Conservation (phyloP, 2,888 invertebrate genomes). For the Tipula helvola region DNA sequence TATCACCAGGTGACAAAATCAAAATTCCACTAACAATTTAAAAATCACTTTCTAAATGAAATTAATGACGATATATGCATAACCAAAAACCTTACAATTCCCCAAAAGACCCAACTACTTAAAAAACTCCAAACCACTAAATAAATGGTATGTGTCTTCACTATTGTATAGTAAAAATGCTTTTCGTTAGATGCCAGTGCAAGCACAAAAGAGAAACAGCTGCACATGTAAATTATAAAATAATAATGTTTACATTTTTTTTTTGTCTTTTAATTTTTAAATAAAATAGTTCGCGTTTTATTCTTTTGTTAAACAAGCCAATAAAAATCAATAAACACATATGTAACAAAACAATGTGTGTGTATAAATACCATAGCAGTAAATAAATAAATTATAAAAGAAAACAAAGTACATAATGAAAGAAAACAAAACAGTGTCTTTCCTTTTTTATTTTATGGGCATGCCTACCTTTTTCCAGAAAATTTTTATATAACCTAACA, state of each 20-base stretch:
- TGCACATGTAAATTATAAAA: too few relatives aligned
- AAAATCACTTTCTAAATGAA: too few relatives aligned
- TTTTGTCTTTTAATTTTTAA: background rate
- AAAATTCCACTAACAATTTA: too few relatives aligned
- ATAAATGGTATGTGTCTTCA: background rate
- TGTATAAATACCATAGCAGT: background rate
- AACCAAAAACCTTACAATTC: background rate
- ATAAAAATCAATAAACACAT: background rate
- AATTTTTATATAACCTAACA: conserved; percentile 22
- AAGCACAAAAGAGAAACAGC: too few relatives aligned
- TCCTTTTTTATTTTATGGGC: conserved; percentile 13
- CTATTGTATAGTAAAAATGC: background rate
- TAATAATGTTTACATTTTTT: too few relatives aligned
- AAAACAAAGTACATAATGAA: conserved; percentile 26
- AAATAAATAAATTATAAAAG: background rate
- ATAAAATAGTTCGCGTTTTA: background rate
- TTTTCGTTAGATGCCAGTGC: background rate
- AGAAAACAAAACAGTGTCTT: conserved; percentile 41
- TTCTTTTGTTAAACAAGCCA: background rate
- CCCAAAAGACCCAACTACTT: background rate
- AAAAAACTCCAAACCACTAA: background rate
- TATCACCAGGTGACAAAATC: too few relatives aligned
- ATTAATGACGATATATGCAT: too few relatives aligned
- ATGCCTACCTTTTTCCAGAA: conserved; percentile 24
- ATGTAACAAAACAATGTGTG: background rate